These are phyloP conservation scores for Drosophila lowei DNA, from an alignment of 1,140 invertebrate genomes.

Conservation along the genomic window DNA sequence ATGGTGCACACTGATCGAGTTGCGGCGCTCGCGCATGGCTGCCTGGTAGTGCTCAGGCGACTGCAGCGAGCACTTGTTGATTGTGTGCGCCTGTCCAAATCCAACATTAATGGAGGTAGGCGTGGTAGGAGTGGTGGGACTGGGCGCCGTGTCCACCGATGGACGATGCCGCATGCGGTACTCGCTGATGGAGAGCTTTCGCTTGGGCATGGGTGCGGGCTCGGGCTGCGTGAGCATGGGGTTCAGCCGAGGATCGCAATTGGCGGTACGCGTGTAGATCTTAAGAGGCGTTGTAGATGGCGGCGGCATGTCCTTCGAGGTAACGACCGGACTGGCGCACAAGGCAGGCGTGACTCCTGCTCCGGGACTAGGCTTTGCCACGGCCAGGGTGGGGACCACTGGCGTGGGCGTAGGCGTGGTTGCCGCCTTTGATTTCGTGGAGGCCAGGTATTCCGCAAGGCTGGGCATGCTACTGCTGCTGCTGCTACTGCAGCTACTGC, in stretches of 20 bases:
- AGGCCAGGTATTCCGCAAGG: slow-evolving; percentile 62
- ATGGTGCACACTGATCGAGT: slow-evolving; percentile 64
- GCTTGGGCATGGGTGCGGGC: slow-evolving; percentile 75
- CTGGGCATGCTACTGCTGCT: slow-evolving; percentile 55
- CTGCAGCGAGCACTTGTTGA: slow-evolving; percentile 70
- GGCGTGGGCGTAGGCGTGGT: neutral
- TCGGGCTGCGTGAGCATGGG: slow-evolving; percentile 74
- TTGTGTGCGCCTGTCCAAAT: slow-evolving; percentile 65
- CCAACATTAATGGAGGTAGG: slow-evolving; percentile 5
- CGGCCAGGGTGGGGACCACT: too few relatives aligned
- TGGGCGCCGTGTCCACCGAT: slow-evolving; percentile 59
- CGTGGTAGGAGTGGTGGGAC: slow-evolving; percentile 39
- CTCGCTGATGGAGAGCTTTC: slow-evolving; percentile 81
- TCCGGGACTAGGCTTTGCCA: neutral
- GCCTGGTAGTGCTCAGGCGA: slow-evolving; percentile 71
- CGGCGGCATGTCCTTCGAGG: slow-evolving; percentile 48
- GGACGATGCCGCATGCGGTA: slow-evolving; percentile 78
- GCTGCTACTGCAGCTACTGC: slow-evolving; percentile 2
- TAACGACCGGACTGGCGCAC: neutral
- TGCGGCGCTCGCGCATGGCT: slow-evolving; percentile 63
- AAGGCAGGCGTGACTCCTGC: neutral
- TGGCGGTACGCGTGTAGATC: slow-evolving; percentile 73
- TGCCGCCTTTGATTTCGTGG: slow-evolving; percentile 49
- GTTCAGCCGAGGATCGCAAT: slow-evolving; percentile 80
- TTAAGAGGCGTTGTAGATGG: slow-evolving; percentile 62